Conservation (phyloP, 1,140 invertebrate genomes). For the Drosophila mojavensis region DNA sequence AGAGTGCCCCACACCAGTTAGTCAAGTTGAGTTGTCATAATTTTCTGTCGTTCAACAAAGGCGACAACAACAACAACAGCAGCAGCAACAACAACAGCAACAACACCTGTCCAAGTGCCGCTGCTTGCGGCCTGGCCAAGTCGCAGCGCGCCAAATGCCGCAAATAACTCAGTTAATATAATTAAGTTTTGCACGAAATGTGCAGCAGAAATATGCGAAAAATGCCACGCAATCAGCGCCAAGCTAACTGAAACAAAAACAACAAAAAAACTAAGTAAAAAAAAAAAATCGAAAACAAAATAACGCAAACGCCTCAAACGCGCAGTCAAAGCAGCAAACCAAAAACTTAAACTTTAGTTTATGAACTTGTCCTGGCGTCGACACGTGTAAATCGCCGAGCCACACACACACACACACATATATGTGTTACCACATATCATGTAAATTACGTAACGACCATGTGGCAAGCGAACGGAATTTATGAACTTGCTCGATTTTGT, state of each 20-base stretch:
- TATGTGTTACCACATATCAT: constrained; percentile 27
- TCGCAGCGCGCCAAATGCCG: constrained; percentile 77
- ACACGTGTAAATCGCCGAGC: constrained; percentile 44
- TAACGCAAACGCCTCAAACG: constrained; percentile 14
- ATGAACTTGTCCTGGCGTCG: constrained; percentile 66
- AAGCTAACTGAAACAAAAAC: neutral
- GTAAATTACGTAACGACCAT: constrained; percentile 62
- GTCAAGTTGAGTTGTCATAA: constrained; percentile 82
- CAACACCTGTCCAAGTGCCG: constrained; percentile 47
- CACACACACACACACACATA: neutral
- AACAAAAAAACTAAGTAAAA: neutral
- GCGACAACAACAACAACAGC: constrained; percentile 37
- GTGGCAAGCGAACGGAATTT: constrained; percentile 51
- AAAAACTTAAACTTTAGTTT: constrained; percentile 64
- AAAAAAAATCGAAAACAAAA: constrained; percentile 10
- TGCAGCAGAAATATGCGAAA: constrained; percentile 77
- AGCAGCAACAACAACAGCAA: constrained; percentile 35
- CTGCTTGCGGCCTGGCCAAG: constrained; percentile 37
- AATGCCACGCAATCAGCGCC: constrained; percentile 76
- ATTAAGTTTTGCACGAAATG: constrained; percentile 83
- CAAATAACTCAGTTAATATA: constrained; percentile 83
- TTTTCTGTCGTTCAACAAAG: constrained; percentile 73
- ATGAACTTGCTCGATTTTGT: constrained; percentile 38
- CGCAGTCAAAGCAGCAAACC: constrained; percentile 28
- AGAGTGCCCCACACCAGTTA: constrained; percentile 65